Percentiles rank a stretch among this genome's conserved stretches.
Evolutionary conservation across 2,888 invertebrate species (phyloP).

Genomic region (Theristus sp.): DNA sequence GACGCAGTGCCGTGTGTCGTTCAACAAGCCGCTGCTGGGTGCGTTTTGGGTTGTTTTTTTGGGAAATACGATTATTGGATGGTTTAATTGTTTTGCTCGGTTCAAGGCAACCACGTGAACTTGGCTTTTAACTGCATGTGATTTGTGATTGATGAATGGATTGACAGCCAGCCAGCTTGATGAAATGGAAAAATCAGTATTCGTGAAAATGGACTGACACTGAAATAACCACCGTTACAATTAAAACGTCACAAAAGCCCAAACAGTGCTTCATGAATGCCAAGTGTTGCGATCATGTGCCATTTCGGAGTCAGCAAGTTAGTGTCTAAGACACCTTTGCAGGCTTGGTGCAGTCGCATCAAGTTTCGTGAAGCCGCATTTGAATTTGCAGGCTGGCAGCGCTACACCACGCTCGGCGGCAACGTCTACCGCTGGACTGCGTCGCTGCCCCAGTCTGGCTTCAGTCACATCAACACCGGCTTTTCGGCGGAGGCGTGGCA

Average conservation of each 20-base stretch:
- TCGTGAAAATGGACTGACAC: not conserved
- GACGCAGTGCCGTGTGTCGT: too few species aligned
- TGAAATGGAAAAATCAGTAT: too few species aligned
- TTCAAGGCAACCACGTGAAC: not conserved
- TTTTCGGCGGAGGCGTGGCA: not conserved
- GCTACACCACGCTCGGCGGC: slow-evolving; percentile 23
- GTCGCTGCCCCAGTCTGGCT: slow-evolving; percentile 50
- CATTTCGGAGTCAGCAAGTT: too few species aligned
- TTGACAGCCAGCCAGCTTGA: too few species aligned
- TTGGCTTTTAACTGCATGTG: not conserved
- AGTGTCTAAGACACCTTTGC: too few species aligned
- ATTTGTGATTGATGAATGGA: not conserved
- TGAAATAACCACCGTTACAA: not conserved
- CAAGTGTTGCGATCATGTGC: too few species aligned
- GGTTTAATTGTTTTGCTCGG: too few species aligned
- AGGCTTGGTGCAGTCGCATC: too few species aligned
- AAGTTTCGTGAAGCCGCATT: too few species aligned
- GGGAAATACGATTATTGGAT: too few species aligned
- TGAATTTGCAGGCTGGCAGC: slow-evolving; percentile 33
- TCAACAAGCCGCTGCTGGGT: not conserved
- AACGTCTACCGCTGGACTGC: slow-evolving; percentile 9
- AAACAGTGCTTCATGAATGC: too few species aligned
- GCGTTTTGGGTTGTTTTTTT: not conserved
- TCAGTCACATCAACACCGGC: slow-evolving; percentile 57
- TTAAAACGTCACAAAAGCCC: too few species aligned